These are phyloP conservation scores for Chaetorhynchus papuensis DNA, from an alignment of 2,113 vertebrate species.

Conservation along the genomic window DNA sequence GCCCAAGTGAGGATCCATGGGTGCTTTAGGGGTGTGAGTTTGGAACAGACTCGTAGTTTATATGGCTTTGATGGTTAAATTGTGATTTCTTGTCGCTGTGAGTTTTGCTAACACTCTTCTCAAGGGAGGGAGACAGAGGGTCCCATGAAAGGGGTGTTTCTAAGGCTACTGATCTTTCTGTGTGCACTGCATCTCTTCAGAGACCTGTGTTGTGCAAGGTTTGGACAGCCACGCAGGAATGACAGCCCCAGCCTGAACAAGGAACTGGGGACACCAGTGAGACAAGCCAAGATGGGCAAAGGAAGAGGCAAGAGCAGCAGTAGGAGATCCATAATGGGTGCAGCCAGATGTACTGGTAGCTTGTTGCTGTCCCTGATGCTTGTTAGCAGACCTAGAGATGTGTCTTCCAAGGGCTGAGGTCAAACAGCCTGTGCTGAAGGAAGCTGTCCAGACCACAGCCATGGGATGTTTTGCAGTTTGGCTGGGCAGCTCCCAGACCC, in stretches of 20 bases:
- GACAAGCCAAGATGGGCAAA: background rate
- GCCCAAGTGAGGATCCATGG: background rate
- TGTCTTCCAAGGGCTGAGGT: background rate
- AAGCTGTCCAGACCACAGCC: background rate
- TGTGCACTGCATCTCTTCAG: background rate
- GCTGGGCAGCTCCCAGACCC: background rate
- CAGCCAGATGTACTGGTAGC: too few species aligned
- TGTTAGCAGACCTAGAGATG: background rate
- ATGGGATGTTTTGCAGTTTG: background rate
- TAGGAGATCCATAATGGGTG: background rate
- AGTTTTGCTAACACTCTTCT: background rate
- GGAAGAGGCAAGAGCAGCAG: accelerated
- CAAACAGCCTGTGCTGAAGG: background rate
- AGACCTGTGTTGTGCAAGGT: background rate
- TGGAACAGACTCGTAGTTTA: background rate
- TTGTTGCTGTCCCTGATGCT: background rate
- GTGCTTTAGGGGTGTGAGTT: background rate
- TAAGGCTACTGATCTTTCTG: background rate
- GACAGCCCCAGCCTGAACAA: background rate
- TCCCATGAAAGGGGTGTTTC: background rate
- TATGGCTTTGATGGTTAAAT: background rate
- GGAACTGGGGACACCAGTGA: background rate
- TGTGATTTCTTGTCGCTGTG: background rate
- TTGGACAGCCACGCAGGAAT: accelerated
- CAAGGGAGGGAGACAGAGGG: background rate